Evolutionary conservation across 2,888 invertebrate species (phyloP).

Genomic region (Himalopsyche kuldschensis): DNA sequence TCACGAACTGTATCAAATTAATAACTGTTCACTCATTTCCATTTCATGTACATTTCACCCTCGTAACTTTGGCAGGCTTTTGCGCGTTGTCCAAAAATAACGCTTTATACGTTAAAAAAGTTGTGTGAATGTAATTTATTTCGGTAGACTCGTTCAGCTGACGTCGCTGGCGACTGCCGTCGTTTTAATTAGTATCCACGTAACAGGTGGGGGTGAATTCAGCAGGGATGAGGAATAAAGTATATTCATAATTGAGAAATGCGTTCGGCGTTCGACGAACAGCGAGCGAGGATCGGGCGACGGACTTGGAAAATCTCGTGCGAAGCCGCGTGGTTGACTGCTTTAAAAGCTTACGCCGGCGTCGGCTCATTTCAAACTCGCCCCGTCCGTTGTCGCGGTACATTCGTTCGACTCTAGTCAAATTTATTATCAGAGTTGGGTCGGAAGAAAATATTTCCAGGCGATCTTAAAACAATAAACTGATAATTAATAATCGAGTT

Average conservation of each 20-base stretch:
- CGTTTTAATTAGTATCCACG: neutral
- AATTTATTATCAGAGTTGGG: too few species aligned
- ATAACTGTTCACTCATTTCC: too few species aligned
- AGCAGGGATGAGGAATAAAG: neutral
- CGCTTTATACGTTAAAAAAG: too few species aligned
- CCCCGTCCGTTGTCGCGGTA: neutral
- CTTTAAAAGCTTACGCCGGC: neutral
- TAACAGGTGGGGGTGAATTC: neutral
- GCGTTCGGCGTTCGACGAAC: neutral
- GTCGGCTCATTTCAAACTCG: neutral
- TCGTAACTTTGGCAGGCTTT: too few species aligned
- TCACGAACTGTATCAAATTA: too few species aligned
- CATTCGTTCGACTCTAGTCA: neutral
- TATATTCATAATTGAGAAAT: neutral
- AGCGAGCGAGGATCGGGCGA: neutral
- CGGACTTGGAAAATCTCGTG: neutral
- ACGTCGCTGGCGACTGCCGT: neutral
- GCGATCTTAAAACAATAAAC: too few species aligned
- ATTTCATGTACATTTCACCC: too few species aligned
- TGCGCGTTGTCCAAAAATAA: too few species aligned
- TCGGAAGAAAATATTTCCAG: too few species aligned
- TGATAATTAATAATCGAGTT: too few species aligned
- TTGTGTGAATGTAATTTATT: neutral
- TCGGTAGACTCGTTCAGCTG: neutral
- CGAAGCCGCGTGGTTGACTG: neutral